Evolutionary conservation across 2,113 vertebrate species (phyloP).

Genomic region (Percopsis transmontana): DNA sequence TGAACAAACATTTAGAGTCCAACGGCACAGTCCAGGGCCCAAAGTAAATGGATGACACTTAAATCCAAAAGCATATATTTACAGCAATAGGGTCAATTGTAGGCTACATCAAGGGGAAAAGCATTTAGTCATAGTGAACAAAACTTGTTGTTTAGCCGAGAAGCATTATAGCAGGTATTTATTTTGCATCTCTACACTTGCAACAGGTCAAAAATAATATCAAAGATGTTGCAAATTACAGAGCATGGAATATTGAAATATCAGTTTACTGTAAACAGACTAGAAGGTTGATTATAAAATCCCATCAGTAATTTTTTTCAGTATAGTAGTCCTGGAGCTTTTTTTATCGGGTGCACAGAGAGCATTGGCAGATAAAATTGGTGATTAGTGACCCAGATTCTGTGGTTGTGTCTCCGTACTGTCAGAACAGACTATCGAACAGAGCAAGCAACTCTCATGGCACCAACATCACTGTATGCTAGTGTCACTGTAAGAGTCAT

Average conservation of each 20-base stretch:
- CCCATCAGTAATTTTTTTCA: constrained; percentile 35
- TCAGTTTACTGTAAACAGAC: neutral
- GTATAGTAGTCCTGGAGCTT: constrained; percentile 21
- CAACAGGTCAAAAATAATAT: constrained; percentile 7
- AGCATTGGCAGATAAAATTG: constrained; percentile 24
- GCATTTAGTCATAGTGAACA: no score
- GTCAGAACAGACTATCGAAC: constrained; percentile 11
- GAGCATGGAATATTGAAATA: constrained; percentile 28
- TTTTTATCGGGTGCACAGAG: constrained; percentile 41
- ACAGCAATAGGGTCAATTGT: no score
- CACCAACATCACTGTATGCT: neutral
- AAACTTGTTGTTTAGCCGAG: no score
- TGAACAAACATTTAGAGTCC: neutral
- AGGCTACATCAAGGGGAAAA: no score
- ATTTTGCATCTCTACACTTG: neutral
- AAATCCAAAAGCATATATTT: no score
- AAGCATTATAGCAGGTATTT: neutral
- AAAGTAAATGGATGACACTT: no score
- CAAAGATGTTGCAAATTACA: constrained; percentile 21
- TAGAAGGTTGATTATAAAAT: constrained; percentile 5
- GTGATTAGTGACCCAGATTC: constrained; percentile 20
- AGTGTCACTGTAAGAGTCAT: constrained; percentile 2
- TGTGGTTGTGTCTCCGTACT: neutral
- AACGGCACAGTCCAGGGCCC: no score
- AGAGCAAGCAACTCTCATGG: constrained; percentile 11